Evolutionary conservation across 2,113 vertebrate species (phyloP), one percentile per base, ranked within the genome.

Genomic region (Esox niger): DNA sequence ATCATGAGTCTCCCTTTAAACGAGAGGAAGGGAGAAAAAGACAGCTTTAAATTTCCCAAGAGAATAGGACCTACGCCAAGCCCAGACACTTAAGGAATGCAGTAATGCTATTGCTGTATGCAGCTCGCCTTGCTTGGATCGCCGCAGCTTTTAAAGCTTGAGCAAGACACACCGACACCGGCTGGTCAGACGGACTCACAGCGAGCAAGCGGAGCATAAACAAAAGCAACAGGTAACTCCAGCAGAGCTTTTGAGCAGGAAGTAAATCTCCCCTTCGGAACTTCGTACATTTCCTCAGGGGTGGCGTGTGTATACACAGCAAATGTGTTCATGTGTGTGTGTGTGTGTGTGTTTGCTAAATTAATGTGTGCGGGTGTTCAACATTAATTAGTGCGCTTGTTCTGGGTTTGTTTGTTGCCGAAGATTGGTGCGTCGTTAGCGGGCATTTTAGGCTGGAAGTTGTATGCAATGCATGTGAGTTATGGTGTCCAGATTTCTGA

Each of bases 1-100:
- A 79, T 89, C 86, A 87, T 82, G 82, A 81, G 84, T 81, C 82
- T 85, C 76, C 76, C 66, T 84, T 87, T 86, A 84, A 86, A 86
- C 71, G 81, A 82, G 79, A 70, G 62, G 77, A 77, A 58, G 62
- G 71, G 10, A 68, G 23, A 82, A 32, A 58, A 23, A n/a, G 66
- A 33, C 66, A 79, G 73, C 81, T 71, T 80, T 38, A 38, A 78
- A 73, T 20, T 20, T 49, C 25, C 74, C 66, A 63, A 79, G 81
- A 77, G 77, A 73, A 66, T 21, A 71, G 68, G 73, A 79, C 71
- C 38, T 3, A 66, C 65, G 87, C 86, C 81, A 83, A 76, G 75
- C 81, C 69, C 2, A 86, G 81, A 83, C 76, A 72, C 86, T 87
- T 84, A 73, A 87, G 84, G 87, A 87, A 87, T 85, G 84, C 81